Percentiles rank a stretch among this genome's conserved stretches.
Conservation (phyloP, 2,797 vertebrate genomes). For the Strix occidentalis region DNA sequence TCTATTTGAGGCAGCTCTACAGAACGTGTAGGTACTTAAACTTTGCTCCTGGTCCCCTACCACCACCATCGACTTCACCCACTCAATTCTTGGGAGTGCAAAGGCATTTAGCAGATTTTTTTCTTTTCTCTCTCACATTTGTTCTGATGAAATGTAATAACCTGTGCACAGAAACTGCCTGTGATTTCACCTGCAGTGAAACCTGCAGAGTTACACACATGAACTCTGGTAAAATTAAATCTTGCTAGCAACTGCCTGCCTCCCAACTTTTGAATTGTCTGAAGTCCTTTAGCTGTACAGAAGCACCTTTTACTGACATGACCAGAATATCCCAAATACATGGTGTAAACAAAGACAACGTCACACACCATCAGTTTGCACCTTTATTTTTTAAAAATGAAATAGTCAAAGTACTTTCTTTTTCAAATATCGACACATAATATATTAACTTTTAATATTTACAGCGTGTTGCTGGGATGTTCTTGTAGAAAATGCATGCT, state of each 20-base stretch:
- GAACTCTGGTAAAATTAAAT: constrained; percentile 29
- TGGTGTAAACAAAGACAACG: constrained; percentile 45
- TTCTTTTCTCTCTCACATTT: not conserved
- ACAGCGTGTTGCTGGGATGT: constrained; percentile 81
- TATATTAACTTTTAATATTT: constrained; percentile 84
- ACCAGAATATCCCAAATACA: not conserved
- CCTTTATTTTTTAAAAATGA: constrained; percentile 89
- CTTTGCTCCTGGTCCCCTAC: not conserved
- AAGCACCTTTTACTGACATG: not conserved
- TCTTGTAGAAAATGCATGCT: constrained; percentile 83
- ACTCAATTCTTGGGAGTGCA: not conserved
- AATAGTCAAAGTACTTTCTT: constrained; percentile 87
- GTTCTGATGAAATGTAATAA: not conserved
- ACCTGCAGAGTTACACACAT: not conserved
- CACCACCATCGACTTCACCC: not conserved
- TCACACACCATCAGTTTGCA: constrained; percentile 70
- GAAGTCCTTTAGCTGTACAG: not conserved
- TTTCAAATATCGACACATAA: constrained; percentile 86
- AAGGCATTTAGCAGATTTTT: not conserved
- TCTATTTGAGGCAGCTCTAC: not conserved
- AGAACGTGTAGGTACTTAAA: not conserved
- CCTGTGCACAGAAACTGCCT: not conserved
- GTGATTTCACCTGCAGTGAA: not conserved
- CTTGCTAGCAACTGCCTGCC: not conserved
- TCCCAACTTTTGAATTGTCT: not conserved